These are phyloP conservation scores for Spea multiplicata DNA, from an alignment of 2,113 vertebrate genomes.

Conservation along the genomic window DNA sequence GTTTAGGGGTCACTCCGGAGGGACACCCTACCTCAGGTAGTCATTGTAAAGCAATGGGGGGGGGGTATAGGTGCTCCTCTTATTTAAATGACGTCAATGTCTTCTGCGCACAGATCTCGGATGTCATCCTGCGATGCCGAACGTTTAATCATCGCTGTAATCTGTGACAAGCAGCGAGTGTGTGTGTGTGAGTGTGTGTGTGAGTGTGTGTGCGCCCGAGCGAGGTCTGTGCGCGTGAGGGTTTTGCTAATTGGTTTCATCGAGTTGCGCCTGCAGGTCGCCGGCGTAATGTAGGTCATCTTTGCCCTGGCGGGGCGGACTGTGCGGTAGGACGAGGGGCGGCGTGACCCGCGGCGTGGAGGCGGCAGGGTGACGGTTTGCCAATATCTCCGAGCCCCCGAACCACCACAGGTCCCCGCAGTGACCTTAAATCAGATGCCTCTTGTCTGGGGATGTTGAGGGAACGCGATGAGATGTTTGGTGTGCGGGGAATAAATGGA, in stretches of 20 bases:
- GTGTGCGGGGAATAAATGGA: background rate
- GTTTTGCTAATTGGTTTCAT: constrained; percentile 25
- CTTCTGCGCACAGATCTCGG: too few species aligned
- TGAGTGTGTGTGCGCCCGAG: background rate
- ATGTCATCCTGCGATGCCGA: too few species aligned
- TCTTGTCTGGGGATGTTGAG: background rate
- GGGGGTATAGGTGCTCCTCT: too few species aligned
- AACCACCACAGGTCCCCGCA: background rate
- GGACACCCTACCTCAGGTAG: too few species aligned
- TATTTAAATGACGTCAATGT: too few species aligned
- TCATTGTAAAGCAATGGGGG: too few species aligned
- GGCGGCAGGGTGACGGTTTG: background rate
- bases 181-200: too few species aligned
- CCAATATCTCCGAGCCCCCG: background rate
- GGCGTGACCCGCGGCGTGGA: constrained; percentile 1
- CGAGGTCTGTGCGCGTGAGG: background rate
- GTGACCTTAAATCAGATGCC: constrained; percentile 20
- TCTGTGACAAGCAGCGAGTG: too few species aligned
- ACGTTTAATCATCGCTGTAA: too few species aligned
- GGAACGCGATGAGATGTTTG: background rate
- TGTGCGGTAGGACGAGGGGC: background rate
- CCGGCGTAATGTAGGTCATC: constrained; percentile 35
- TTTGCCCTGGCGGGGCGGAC: constrained; percentile 11
- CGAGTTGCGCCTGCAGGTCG: constrained; percentile 20
- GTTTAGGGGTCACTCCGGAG: too few species aligned